phyloP scores from a whole-genome alignment of 2,888 invertebrate species.

The Xylota sylvarum region DNA sequence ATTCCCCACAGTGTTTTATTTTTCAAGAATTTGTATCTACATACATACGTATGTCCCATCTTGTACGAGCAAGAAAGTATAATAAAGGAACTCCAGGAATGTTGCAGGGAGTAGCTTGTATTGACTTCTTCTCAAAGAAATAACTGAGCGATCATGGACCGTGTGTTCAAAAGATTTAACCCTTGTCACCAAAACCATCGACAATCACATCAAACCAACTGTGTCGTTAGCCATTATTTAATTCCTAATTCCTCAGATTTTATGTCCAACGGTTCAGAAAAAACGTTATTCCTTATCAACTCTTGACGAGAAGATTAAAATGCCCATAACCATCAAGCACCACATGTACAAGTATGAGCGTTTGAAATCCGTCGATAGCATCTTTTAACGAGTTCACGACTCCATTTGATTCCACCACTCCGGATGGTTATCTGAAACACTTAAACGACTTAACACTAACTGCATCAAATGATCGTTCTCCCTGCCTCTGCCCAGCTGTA shows the following conservation, averaged over 20 bases:
- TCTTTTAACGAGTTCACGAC: constrained; percentile 33
- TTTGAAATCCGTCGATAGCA: constrained; percentile 26
- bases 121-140: too few relatives aligned
- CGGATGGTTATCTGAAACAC: constrained; percentile 27
- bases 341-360: constrained; percentile 9
- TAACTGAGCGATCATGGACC: too few relatives aligned
- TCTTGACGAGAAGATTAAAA: constrained; percentile 26
- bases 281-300: constrained; percentile 43
- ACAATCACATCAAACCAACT: background rate
- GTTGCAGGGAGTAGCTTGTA: too few relatives aligned
- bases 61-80: too few relatives aligned
- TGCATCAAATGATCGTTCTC: background rate
- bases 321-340: constrained; percentile 16
- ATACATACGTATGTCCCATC: too few relatives aligned
- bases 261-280: constrained; percentile 21
- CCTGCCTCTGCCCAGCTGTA: background rate
- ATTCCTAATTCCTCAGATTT: constrained; percentile 26
- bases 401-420: constrained; percentile 31
- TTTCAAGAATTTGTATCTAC: too few relatives aligned
- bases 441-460: background rate
- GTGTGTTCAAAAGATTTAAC: too few relatives aligned
- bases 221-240: background rate
- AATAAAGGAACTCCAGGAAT: too few relatives aligned
- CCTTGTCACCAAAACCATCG: too few relatives aligned
- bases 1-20: too few relatives aligned